A percentile compares a stretch with the other conserved stretches of the same genome.
These are phyloP conservation scores for Rana temporaria DNA, from an alignment of 2,113 vertebrate genomes.

Conservation along the genomic window DNA sequence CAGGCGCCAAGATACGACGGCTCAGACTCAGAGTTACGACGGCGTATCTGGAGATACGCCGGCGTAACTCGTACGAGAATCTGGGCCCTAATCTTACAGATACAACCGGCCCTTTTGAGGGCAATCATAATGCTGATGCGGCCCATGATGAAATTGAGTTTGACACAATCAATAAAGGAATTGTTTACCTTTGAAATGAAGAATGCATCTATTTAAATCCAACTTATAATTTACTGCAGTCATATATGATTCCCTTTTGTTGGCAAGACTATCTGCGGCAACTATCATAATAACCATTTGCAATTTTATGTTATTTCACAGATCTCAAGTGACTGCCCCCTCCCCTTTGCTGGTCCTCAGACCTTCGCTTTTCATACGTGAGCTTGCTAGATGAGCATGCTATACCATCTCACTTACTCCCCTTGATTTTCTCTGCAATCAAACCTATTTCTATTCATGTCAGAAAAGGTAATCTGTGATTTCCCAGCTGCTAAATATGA, in stretches of 20 bases:
- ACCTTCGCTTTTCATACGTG: neutral
- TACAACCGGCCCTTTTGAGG: no score
- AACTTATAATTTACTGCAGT: neutral
- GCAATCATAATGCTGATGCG: no score
- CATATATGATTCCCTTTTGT: neutral
- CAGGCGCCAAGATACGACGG: no score
- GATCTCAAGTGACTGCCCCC: neutral
- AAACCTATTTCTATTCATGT: conserved; percentile 28
- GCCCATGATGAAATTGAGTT: no score
- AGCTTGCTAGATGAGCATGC: neutral
- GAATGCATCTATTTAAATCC: neutral
- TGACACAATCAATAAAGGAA: neutral
- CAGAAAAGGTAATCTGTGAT: conserved; percentile 14
- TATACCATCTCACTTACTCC: neutral
- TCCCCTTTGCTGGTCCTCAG: neutral
- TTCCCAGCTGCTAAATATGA: conserved; percentile 34
- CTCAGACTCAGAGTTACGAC: no score
- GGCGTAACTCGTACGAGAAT: no score
- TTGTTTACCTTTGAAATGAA: neutral
- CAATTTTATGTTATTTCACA: neutral
- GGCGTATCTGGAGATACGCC: no score
- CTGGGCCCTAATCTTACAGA: no score
- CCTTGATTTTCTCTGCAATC: conserved; percentile 29
- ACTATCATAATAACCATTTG: neutral
- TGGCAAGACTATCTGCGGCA: neutral